A percentile compares a stretch with the other conserved stretches of the same genome.
phyloP scores from a whole-genome alignment of 2,113 vertebrate species.

The Xyliphius kryptos region DNA sequence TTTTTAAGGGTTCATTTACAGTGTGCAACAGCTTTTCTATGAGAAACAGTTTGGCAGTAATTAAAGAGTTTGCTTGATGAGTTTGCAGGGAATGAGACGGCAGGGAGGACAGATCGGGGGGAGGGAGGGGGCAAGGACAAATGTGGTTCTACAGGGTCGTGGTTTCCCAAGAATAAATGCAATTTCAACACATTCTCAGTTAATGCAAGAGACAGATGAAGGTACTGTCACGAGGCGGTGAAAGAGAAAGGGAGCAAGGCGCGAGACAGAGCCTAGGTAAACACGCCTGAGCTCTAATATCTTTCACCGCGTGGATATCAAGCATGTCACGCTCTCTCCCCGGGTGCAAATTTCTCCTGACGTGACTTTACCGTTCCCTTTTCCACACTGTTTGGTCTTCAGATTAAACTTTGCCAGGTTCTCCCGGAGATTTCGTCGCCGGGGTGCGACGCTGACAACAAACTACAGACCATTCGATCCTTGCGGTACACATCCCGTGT shows the following conservation, averaged over 20 bases:
- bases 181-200: neutral
- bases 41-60: constrained; percentile 43
- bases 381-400: neutral
- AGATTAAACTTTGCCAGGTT: constrained; percentile 1
- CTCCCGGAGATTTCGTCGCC: neutral
- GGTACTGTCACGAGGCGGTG: constrained; percentile 5
- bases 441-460: neutral
- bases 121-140: constrained; percentile 17
- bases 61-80: constrained; percentile 34
- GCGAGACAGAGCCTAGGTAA: constrained; percentile 28
- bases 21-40: constrained; percentile 42
- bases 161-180: constrained; percentile 35
- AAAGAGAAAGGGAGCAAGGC: constrained; percentile 1
- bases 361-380: neutral
- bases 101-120: constrained; percentile 7
- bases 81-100: neutral
- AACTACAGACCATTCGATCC: neutral
- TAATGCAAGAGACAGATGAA: constrained; percentile 39
- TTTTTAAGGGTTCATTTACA: no score
- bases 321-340: constrained; percentile 21
- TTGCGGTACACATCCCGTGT: neutral
- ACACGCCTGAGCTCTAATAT: constrained; percentile 33
- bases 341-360: constrained; percentile 8
- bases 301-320: constrained; percentile 32
- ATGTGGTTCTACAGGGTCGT: constrained; percentile 25